Conservation (phyloP, 2,797 vertebrate genomes). For the Hypotaenidia philippensis region DNA sequence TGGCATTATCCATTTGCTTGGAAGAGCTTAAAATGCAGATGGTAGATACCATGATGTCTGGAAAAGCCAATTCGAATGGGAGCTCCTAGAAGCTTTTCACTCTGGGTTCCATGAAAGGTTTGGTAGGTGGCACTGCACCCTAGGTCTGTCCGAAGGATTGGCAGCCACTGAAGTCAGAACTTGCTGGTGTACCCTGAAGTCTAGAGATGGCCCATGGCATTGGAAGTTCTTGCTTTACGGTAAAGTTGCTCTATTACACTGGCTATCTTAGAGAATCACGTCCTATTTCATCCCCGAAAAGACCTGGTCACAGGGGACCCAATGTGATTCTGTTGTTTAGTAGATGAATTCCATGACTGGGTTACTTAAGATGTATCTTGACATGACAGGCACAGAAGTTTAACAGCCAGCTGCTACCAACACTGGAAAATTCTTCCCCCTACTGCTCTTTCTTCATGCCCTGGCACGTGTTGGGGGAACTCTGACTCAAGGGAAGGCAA, state of each 20-base stretch:
- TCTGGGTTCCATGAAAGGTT: not conserved
- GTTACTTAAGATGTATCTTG: not conserved
- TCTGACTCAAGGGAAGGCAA: not conserved
- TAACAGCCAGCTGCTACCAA: not conserved
- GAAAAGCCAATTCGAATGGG: not conserved
- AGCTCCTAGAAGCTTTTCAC: not conserved
- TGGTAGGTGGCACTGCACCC: not conserved
- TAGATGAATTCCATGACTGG: not conserved
- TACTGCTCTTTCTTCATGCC: fast-evolving
- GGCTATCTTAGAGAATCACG: not conserved
- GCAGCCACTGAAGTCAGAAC: not conserved
- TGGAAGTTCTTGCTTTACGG: not conserved
- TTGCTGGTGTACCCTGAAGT: not conserved
- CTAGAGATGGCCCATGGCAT: not conserved
- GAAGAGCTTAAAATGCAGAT: not conserved
- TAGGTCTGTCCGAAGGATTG: not conserved
- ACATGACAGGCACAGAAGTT: not conserved
- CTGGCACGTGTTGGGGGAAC: not conserved
- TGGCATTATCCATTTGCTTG: not conserved
- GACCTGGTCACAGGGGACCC: not conserved
- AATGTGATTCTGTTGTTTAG: not conserved
- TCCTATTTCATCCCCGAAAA: not conserved
- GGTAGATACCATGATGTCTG: fast-evolving
- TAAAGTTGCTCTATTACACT: not conserved
- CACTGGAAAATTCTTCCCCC: not conserved